A percentile compares a stretch with the other conserved stretches of the same genome.
Conservation (phyloP, 2,888 invertebrate genomes). For the Anthophora plumipes region DNA sequence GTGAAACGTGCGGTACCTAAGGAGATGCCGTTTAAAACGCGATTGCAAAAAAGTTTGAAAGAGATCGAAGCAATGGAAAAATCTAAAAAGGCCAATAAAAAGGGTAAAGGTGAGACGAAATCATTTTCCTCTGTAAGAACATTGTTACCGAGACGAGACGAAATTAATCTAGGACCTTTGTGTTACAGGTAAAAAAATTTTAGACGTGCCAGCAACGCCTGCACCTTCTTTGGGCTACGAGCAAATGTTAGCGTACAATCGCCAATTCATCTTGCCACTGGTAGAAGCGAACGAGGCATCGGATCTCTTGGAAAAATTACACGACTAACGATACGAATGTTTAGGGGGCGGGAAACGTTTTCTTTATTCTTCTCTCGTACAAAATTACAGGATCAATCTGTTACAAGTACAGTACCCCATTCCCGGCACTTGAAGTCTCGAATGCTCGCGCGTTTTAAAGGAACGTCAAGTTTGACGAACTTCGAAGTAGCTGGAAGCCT, state of each 20-base stretch:
- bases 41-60: conserved; percentile 12
- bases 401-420: conserved; percentile 80
- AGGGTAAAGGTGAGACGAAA: conserved; percentile 12
- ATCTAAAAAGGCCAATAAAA: not conserved
- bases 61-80: not conserved
- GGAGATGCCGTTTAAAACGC: conserved; percentile 9
- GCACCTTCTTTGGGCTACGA: conserved; percentile 61
- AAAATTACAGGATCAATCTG: conserved; percentile 54
- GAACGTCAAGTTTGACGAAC: conserved; percentile 74
- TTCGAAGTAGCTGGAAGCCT: conserved; percentile 60
- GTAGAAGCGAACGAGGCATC: conserved; percentile 69
- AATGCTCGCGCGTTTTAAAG: conserved; percentile 62
- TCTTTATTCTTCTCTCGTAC: conserved; percentile 16
- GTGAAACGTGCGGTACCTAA: conserved; percentile 47
- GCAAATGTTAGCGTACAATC: conserved; percentile 51
- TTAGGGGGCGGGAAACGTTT: conserved; percentile 14
- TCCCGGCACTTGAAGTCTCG: conserved; percentile 81
- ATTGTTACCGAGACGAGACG: no score
- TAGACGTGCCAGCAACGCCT: conserved; percentile 10
- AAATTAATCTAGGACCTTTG: not conserved
- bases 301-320: conserved; percentile 5
- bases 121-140: no score
- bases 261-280: conserved; percentile 69
- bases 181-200: conserved; percentile 41
- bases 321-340: not conserved